phyloP scores from a whole-genome alignment of 2,797 vertebrate genomes.

The Cheirogaleus major region DNA sequence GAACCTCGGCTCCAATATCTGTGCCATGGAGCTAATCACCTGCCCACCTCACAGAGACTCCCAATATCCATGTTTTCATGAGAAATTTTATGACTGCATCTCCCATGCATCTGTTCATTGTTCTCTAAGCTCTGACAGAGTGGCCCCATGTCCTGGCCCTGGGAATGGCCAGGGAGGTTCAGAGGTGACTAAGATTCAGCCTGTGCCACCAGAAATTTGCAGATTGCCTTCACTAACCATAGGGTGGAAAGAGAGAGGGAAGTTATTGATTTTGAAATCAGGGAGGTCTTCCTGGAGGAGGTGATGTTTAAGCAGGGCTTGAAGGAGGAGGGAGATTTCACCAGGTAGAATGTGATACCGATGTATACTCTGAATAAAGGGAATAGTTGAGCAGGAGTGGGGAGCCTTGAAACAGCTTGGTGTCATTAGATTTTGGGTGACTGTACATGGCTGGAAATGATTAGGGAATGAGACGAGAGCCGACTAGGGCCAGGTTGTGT shows the following conservation, averaged over 20 bases:
- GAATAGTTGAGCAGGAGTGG: not conserved
- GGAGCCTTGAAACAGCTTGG: not conserved
- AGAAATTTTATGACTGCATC: not conserved
- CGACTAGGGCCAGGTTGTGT: rapidly evolving
- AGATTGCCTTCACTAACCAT: not conserved
- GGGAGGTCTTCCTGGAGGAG: not conserved
- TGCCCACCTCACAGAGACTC: no score
- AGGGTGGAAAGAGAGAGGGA: not conserved
- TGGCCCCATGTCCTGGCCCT: not conserved
- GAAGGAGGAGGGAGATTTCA: not conserved
- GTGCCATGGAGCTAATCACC: no score
- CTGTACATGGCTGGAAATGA: not conserved
- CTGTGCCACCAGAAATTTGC: not conserved
- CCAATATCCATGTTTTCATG: not conserved
- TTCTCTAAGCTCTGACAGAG: not conserved
- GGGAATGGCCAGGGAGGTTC: not conserved
- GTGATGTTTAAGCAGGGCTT: not conserved
- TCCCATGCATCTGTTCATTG: not conserved
- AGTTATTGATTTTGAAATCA: not conserved
- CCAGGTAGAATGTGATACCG: no score
- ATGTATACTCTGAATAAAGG: not conserved
- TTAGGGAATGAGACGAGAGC: not conserved
- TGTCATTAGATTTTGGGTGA: not conserved
- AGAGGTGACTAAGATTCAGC: not conserved
- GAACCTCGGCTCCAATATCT: no score